These are phyloP conservation scores for Candoia aspera DNA, from an alignment of 2,113 vertebrate species.

Conservation along the genomic window DNA sequence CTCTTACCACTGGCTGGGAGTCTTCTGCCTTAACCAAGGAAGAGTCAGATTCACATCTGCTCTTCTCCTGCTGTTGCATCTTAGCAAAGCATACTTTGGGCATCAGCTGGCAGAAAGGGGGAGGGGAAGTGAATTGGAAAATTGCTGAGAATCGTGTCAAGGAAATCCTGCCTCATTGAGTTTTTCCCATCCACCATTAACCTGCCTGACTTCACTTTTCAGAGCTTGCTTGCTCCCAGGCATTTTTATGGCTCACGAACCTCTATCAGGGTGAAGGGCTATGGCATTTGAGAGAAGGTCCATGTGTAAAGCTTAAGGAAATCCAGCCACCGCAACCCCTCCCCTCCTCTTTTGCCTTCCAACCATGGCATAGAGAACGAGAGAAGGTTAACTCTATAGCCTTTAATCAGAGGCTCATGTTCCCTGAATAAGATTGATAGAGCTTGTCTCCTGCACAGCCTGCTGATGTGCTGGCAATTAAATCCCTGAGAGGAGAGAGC, in stretches of 20 bases:
- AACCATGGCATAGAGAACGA: background rate
- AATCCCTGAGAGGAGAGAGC: background rate
- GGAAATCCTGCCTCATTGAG: background rate
- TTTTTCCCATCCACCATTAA: background rate
- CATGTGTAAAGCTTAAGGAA: background rate
- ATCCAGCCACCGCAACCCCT: background rate
- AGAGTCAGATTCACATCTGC: background rate
- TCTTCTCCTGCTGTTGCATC: background rate
- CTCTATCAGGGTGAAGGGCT: background rate
- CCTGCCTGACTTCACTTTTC: constrained; percentile 10
- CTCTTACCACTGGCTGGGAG: background rate
- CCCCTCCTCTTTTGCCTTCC: background rate
- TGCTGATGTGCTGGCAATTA: background rate
- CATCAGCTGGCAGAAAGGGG: background rate
- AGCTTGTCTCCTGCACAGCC: constrained; percentile 7
- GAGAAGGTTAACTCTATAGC: constrained; percentile 6
- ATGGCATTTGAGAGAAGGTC: background rate
- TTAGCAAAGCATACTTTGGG: background rate
- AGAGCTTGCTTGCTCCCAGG: background rate
- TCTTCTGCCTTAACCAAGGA: background rate
- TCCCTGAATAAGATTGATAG: constrained; percentile 13
- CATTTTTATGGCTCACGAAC: background rate
- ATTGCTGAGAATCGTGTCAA: background rate
- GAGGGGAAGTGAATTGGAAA: background rate
- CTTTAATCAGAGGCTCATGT: constrained; percentile 23